Conservation (phyloP, 92 coral and sea anemone genomes). For the Paragorgia papillata region DNA sequence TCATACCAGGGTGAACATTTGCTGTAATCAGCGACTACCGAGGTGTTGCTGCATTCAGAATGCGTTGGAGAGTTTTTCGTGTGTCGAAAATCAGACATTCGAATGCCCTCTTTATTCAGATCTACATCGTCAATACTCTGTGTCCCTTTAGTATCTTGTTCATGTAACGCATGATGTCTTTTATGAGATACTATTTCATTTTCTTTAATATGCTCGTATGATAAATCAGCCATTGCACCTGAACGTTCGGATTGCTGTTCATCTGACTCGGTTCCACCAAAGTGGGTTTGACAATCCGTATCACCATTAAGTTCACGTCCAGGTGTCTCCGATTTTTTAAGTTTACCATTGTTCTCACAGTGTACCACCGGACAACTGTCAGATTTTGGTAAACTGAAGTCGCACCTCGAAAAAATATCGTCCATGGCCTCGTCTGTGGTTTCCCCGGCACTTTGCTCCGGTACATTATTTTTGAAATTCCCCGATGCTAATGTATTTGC, state of each 20-base stretch:
- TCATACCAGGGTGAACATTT: conserved; percentile 17
- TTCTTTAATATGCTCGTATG: too few relatives aligned
- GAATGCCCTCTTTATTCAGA: neutral
- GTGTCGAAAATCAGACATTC: neutral
- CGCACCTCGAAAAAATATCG: neutral
- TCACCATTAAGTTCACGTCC: too few relatives aligned
- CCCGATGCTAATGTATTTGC: conserved; percentile 17
- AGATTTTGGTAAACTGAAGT: conserved; percentile 5
- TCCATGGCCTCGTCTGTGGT: neutral
- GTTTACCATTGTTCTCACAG: neutral
- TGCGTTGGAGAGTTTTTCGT: neutral
- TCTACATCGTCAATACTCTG: too few relatives aligned
- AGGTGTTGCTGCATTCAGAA: neutral
- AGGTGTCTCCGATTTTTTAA: too few relatives aligned
- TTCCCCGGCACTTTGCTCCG: neutral
- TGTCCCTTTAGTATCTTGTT: too few relatives aligned
- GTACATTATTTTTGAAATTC: neutral
- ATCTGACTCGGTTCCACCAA: too few relatives aligned
- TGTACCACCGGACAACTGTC: neutral
- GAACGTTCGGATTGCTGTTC: too few relatives aligned
- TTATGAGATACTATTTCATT: too few relatives aligned
- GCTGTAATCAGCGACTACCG: conserved; percentile 8
- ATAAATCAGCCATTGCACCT: too few relatives aligned
- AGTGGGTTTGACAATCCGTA: too few relatives aligned
- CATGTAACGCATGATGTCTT: too few relatives aligned